phyloP scores from a whole-genome alignment of 2,797 vertebrate species.

The Odontamblyopus lacepedii region DNA sequence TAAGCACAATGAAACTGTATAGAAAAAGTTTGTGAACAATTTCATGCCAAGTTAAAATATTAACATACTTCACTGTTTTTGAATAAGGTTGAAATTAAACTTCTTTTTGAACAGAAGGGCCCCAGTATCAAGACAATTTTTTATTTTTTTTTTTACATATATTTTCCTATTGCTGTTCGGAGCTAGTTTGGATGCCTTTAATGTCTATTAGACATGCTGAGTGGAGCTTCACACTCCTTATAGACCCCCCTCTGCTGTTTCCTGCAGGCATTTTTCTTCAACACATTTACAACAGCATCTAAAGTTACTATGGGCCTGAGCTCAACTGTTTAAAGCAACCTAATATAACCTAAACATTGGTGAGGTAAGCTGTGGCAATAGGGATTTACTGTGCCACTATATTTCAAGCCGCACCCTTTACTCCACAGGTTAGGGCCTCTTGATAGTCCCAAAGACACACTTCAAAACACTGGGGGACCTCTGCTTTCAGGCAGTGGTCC shows the following conservation, averaged over 20 bases:
- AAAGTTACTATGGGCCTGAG: constrained; percentile 1
- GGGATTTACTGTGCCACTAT: too few species aligned
- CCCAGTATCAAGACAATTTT: constrained; percentile 32
- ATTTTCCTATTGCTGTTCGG: constrained; percentile 26
- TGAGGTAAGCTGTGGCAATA: not conserved
- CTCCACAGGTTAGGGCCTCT: too few species aligned
- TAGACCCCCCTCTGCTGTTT: constrained; percentile 42
- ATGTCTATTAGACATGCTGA: constrained; percentile 54
- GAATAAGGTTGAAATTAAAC: constrained; percentile 40
- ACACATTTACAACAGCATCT: constrained; percentile 1
- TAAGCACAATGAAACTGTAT: not conserved
- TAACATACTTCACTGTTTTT: constrained; percentile 15
- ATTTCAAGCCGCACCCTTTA: too few species aligned
- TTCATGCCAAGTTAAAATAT: not conserved
- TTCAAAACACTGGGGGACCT: too few species aligned
- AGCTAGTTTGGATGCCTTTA: constrained; percentile 41
- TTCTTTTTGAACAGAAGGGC: constrained; percentile 38
- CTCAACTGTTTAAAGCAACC: not conserved
- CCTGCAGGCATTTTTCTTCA: constrained; percentile 43
- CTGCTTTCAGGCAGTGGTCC: too few species aligned
- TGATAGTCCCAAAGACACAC: too few species aligned
- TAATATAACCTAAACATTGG: not conserved
- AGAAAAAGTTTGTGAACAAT: not conserved
- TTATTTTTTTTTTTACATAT: constrained; percentile 12
- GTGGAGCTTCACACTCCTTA: constrained; percentile 29